These are phyloP conservation scores for Centropyge bicolor DNA, from an alignment of 2,797 vertebrate genomes.

Conservation along the genomic window DNA sequence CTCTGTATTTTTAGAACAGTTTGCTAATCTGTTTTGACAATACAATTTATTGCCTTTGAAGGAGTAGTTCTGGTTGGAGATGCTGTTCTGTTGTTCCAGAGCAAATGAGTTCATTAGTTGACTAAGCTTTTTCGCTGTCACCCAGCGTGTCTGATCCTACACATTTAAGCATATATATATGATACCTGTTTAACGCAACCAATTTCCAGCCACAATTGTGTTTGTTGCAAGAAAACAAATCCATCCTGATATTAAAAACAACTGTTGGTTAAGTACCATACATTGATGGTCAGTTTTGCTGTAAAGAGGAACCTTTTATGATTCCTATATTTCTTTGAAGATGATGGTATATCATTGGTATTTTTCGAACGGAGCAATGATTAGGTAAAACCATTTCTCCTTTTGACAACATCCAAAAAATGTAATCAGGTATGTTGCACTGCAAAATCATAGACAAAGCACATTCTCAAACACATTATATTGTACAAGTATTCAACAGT, in stretches of 20 bases:
- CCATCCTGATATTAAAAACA: not conserved
- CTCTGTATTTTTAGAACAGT: too few relatives aligned
- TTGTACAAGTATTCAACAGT: not conserved
- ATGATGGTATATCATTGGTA: not conserved
- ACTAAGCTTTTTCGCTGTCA: conserved; percentile 40
- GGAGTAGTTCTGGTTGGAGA: too few relatives aligned
- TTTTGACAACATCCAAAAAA: too few relatives aligned
- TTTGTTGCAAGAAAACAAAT: conserved; percentile 4
- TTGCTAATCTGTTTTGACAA: too few relatives aligned
- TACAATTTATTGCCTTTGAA: too few relatives aligned
- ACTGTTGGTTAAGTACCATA: too few relatives aligned
- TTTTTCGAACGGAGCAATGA: not conserved
- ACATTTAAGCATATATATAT: too few relatives aligned
- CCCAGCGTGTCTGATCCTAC: conserved; percentile 9
- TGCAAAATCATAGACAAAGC: not conserved
- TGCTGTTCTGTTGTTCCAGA: conserved; percentile 39
- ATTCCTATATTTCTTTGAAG: not conserved
- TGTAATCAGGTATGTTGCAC: not conserved
- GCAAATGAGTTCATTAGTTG: too few relatives aligned
- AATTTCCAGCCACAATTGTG: not conserved
- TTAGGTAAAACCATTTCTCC: not conserved
- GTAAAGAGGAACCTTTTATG: not conserved
- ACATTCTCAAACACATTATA: not conserved
- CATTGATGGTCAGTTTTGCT: not conserved
- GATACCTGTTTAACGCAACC: conserved; percentile 9